Percentiles rank a stretch among this genome's conserved stretches.
Evolutionary conservation across 2,113 vertebrate genomes (phyloP).

Genomic region (Pseudopodoces humilis): DNA sequence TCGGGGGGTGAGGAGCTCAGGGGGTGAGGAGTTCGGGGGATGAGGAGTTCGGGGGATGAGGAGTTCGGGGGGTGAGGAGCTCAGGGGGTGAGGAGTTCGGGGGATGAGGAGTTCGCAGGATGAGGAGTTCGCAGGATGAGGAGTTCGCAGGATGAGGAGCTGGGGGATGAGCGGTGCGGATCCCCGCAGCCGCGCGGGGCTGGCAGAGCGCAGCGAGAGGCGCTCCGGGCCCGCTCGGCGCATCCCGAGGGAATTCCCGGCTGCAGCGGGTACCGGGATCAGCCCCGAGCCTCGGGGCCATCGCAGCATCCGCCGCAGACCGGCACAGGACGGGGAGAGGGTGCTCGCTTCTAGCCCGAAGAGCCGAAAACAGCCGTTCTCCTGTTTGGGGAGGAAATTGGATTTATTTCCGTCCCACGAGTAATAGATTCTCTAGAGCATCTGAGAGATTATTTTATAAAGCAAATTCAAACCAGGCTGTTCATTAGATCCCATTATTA

Average conservation of each 20-base stretch:
- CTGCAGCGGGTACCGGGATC: neutral
- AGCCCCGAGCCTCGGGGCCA: neutral
- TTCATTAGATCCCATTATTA: constrained; percentile 54
- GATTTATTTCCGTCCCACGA: constrained; percentile 13
- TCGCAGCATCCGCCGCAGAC: neutral
- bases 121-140: too few species aligned
- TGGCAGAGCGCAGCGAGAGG: too few species aligned
- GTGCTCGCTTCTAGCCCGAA: rapidly evolving
- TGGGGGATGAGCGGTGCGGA: neutral
- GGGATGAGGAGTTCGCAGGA: too few species aligned
- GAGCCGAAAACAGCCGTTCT: neutral
- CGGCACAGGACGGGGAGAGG: neutral
- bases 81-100: too few species aligned
- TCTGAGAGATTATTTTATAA: constrained; percentile 47
- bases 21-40: neutral
- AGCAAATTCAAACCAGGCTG: constrained; percentile 46
- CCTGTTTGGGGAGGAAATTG: neutral
- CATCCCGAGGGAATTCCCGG: neutral
- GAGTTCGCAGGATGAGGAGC: too few species aligned
- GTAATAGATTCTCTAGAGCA: constrained; percentile 44
- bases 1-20: too few species aligned
- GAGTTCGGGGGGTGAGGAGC: too few species aligned
- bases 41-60: neutral
- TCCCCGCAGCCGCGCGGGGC: neutral
- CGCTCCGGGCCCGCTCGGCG: too few species aligned